Conservation (phyloP, 1,140 invertebrate species). For the Pseudachorutes palmiensis region DNA sequence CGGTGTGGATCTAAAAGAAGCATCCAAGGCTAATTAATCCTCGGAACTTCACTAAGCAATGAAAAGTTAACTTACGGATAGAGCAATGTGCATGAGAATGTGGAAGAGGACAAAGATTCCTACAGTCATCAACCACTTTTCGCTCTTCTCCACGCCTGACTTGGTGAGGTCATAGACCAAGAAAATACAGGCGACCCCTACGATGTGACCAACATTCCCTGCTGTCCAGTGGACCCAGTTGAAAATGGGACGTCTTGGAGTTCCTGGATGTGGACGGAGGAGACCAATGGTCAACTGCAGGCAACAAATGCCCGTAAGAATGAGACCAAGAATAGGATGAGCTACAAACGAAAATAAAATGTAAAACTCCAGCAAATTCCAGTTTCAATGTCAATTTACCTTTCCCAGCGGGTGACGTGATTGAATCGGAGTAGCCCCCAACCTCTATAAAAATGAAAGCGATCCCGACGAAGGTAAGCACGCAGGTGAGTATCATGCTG, state of each 20-base stretch:
- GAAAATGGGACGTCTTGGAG: slow-evolving; percentile 70
- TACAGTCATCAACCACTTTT: slow-evolving; percentile 54
- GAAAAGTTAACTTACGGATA: slow-evolving; percentile 61
- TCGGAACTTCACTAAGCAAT: slow-evolving; percentile 20
- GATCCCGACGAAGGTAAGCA: slow-evolving; percentile 65
- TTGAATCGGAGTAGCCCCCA: slow-evolving; percentile 46
- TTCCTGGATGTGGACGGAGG: slow-evolving; percentile 75
- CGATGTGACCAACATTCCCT: slow-evolving; percentile 83
- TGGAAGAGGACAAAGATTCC: slow-evolving; percentile 73
- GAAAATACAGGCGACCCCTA: slow-evolving; percentile 86
- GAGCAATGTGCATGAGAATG: slow-evolving; percentile 75
- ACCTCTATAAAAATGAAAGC: slow-evolving; percentile 77
- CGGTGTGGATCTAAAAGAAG: slow-evolving; percentile 31
- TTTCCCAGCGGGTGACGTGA: not conserved
- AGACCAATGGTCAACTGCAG: slow-evolving; percentile 75
- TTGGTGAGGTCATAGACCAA: slow-evolving; percentile 76
- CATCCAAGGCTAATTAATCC: slow-evolving; percentile 35
- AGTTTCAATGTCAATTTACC: slow-evolving; percentile 23
- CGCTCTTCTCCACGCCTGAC: slow-evolving; percentile 68
- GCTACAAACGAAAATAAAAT: not conserved
- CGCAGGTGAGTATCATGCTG: slow-evolving; percentile 73
- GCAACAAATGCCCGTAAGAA: slow-evolving; percentile 70
- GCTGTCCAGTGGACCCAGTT: slow-evolving; percentile 92
- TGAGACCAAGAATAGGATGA: slow-evolving; percentile 69
- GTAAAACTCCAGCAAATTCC: slow-evolving; percentile 36